Evolutionary conservation across 2,797 vertebrate species (phyloP), one percentile per base, ranked within the genome.

Genomic region (Cuculus canorus): DNA sequence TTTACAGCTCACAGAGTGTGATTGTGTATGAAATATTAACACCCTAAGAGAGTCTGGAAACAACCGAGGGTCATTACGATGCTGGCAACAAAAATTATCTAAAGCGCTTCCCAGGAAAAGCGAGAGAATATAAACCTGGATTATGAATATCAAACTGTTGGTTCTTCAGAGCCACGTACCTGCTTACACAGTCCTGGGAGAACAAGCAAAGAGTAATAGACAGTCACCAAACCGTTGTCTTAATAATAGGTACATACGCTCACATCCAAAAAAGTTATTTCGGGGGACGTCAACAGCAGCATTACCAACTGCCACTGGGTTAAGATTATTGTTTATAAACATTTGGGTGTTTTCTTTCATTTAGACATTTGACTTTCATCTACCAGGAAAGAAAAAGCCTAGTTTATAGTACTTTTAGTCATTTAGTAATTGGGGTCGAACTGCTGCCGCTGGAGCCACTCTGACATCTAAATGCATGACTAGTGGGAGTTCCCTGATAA

Each of bases 11-110:
- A 59, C 8, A n/a, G 21, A 47, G 5, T 70, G 22, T 64, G 79
- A 76, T 60, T 69, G 10, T 4, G 1, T 59, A 94, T 96, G 76
- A 93, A 95, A 92, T 91, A 91, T 86, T 93, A 82, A 93, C 63
- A 88, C 4, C 28, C 43, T 79, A 17, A 88, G 52, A 83, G 66
- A 64, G 39, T 53, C 27, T 60, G 59, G 48, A 72, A 81, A 87
- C 3, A 91, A 48, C 57, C 69, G 63, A 82, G 22, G 61, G n/a
- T 65, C 66, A 48, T 90, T 93, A 78, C 13, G 32, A 33, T 41
- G 69, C n/a, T 66, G 45, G 70, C 59, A 94, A 76, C 27, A 82
- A 90, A 89, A 82, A 60, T 41, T 45, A 48, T 50, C 61, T 69
- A 83, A 89, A 41, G 61, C 14, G 41, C 7, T 88, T 81, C 85